Percentiles rank a stretch among this genome's conserved stretches.
These are phyloP conservation scores for Anabacerthia variegaticeps DNA, from an alignment of 2,797 vertebrate species.

Conservation along the genomic window DNA sequence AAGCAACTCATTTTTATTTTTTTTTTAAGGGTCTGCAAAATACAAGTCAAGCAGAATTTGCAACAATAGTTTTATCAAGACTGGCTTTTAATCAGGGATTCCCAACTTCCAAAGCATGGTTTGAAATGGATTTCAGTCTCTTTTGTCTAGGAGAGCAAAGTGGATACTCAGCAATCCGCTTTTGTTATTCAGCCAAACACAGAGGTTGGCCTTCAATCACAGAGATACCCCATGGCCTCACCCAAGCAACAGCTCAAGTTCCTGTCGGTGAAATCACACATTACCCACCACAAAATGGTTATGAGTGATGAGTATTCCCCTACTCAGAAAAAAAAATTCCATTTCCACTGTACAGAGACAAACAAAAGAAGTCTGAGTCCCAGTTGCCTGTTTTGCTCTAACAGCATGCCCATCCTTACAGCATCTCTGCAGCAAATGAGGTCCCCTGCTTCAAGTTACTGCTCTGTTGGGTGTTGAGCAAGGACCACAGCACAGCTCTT, in stretches of 20 bases:
- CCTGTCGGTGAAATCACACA: rapidly evolving
- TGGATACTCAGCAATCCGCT: not conserved
- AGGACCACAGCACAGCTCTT: rapidly evolving
- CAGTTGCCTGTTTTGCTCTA: not conserved
- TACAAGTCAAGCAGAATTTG: not conserved
- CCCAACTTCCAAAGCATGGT: not conserved
- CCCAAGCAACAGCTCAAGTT: not conserved
- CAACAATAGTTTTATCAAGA: not conserved
- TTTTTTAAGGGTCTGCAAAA: not conserved
- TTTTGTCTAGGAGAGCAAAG: not conserved
- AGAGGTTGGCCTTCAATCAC: not conserved
- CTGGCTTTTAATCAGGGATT: not conserved
- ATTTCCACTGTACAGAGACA: not conserved
- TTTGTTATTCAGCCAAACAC: not conserved
- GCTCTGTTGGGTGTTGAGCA: no score
- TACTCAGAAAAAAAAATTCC: not conserved
- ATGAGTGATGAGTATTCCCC: not conserved
- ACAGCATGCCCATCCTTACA: rapidly evolving
- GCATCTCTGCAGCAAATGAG: not conserved
- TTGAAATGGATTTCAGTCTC: not conserved
- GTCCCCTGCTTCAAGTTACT: not conserved
- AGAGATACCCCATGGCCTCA: not conserved
- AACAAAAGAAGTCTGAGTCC: not conserved
- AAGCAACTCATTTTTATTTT: not conserved
- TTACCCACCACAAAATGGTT: not conserved